Evolutionary conservation across 1,140 invertebrate species (phyloP), one percentile per base, ranked within the genome.

Genomic region (Aphaenogaster floridana): DNA sequence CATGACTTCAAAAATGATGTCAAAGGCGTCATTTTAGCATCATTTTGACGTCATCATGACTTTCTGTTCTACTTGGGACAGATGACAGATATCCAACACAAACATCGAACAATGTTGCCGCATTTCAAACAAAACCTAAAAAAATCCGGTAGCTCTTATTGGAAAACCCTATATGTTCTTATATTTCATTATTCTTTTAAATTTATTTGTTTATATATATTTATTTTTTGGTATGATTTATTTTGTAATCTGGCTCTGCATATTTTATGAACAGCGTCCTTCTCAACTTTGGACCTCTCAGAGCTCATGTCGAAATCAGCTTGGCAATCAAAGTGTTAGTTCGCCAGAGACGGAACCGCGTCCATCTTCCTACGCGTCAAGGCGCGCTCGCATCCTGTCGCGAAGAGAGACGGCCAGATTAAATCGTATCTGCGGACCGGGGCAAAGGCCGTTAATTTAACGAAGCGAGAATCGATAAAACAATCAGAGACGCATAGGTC

Each of bases 401-500:
- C 36, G n/a, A 57, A 15, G 21, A 17, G 39, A 17, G 42, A 72
- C 48, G 6, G 34, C 13, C 17, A 54, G 52, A 77, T 77, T 59
- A 57, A 54, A 71, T 69, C 39, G 9, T 21, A 50, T 71, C 39
- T 17, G 8, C 8, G 15, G 9, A 45, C 34, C 13, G 15, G 13
- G 36, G 7, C 8, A 17, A 79, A 39, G 13, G 36, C 21, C 9
- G 59, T 79, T 61, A 42, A 84, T 76, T 63, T 84, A 84, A 83
- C 57, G 52, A 45, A 42, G 36, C 52, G 36, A 28, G 63, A 52
- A 84, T 84, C 68, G 80, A 84, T 84, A 76, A 84, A 69, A 61
- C 57, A 34, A 84, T 84, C 69, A 39, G 57, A 84, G 69, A 74
- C 59, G 69, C 69, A n/a, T 76, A 84, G 15, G 28, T 39, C 28